Base-by-base conservation (phyloP, 2,888 invertebrate genomes). In the Cantharis nigra region DNA sequence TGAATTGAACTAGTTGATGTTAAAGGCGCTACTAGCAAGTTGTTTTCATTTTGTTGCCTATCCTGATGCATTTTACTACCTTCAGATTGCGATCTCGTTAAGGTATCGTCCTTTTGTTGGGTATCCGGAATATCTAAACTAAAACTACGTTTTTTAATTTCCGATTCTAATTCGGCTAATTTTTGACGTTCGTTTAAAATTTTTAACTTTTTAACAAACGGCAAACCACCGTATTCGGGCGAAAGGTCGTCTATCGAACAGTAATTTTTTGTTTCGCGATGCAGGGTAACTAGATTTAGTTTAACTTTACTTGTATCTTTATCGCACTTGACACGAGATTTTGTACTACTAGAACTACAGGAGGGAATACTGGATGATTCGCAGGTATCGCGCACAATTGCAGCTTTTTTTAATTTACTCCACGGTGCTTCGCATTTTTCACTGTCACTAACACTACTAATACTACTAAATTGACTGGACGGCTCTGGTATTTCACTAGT, bases 121-220 rank as follows among this genome's bases (percentile, higher is more conserved):
- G 91, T 90, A 83, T 91, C 92, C 82, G 92, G 92, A 7, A 91
- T 92, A 84, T 96, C 96, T 85, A 96, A 90, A 83, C 96, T 96
- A 76, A 95, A 94, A 87, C 96, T 96, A 79, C 96, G 90, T 78
- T 92, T 91, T 86, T 93, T 92, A 26, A 95, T 93, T 11, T 93
- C 94, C 81, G 91, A 92, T 87, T 96, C 95, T 69, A 96, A 89
- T 86, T 95, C 95, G 33, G 94, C 95, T 79, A 96, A 88, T 89
- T 96, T 96, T 86, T 96, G 96, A 10, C 96, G 91, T 88, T 96
- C 96, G 87, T 96, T 96, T 69, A 96, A 90, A 82, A 97, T 96
- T 90, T 96, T 96, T 70, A 96, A 89, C 84, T 96, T 96, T 88
- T 96, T 96, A 0, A 96, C 96, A 85, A 96, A 96, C 0, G 96